Percentiles rank a stretch among this genome's conserved stretches.
Evolutionary conservation across 2,797 vertebrate species (phyloP).

Genomic region (Smutsia gigantea): DNA sequence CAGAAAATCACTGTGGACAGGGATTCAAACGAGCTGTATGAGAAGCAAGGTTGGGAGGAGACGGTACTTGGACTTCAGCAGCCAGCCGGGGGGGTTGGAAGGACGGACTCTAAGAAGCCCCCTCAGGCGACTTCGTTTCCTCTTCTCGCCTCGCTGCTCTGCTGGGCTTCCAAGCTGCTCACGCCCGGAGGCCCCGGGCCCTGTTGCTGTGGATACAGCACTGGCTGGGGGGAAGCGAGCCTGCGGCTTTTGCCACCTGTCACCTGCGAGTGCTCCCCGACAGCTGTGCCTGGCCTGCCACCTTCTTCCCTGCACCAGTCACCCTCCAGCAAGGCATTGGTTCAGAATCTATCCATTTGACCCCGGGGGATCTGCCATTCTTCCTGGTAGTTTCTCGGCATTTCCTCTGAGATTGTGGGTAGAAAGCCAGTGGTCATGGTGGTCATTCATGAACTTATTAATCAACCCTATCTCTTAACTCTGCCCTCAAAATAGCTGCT

Average conservation of each 20-base stretch:
- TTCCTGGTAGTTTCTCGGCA: not conserved
- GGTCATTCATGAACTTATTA: not conserved
- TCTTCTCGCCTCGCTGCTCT: not conserved
- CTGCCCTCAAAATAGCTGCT: not conserved
- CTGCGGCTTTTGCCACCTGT: not conserved
- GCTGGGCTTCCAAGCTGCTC: not conserved
- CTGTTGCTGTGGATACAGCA: no score
- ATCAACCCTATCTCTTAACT: not conserved
- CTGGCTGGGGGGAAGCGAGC: no score
- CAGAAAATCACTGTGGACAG: not conserved
- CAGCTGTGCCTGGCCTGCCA: not conserved
- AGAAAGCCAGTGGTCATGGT: not conserved
- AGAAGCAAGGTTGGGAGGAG: not conserved
- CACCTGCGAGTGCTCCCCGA: not conserved
- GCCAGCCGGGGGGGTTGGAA: not conserved
- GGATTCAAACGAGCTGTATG: not conserved
- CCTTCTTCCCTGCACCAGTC: not conserved
- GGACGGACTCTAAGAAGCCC: not conserved
- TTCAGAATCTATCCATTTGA: not conserved
- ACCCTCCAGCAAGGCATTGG: not conserved
- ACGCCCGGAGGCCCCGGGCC: not conserved
- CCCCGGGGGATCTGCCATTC: not conserved
- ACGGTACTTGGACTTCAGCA: not conserved
- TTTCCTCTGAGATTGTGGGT: not conserved
- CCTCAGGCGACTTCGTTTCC: no score